Evolutionary conservation across 2,797 vertebrate genomes (phyloP).

Genomic region (Micromesistius poutassou): DNA sequence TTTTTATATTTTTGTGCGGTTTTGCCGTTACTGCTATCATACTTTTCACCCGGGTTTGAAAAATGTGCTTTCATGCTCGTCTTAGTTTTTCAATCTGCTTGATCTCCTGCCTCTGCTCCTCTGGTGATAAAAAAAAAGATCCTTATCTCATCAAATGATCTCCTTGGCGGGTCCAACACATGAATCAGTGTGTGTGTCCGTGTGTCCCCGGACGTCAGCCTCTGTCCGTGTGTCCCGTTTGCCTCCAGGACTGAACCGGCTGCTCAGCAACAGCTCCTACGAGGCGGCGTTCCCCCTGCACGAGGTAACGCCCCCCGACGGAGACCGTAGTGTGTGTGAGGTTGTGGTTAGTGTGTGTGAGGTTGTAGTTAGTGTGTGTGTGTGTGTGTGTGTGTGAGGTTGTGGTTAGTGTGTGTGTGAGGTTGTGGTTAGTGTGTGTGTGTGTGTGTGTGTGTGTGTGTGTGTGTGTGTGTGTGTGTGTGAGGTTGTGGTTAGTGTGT

Average conservation of each 20-base stretch:
- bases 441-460: too few species aligned
- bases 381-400: too few species aligned
- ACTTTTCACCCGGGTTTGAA: neutral
- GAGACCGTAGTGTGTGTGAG: too few species aligned
- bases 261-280: slow-evolving; percentile 89
- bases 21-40: neutral
- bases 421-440: too few species aligned
- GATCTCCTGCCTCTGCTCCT: slow-evolving; percentile 1
- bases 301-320: slow-evolving; percentile 63
- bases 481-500: too few species aligned
- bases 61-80: neutral
- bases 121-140: neutral
- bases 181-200: neutral
- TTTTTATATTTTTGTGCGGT: neutral
- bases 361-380: too few species aligned
- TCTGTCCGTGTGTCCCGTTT: slow-evolving; percentile 4
- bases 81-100: neutral
- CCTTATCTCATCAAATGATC: neutral
- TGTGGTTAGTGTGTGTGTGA: too few species aligned
- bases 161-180: neutral
- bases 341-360: too few species aligned
- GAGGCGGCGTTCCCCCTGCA: slow-evolving; percentile 93
- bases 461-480: too few species aligned
- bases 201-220: neutral
- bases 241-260: slow-evolving; percentile 84